Conservation (phyloP, 1,140 invertebrate species). For the Drosophila leontia region DNA sequence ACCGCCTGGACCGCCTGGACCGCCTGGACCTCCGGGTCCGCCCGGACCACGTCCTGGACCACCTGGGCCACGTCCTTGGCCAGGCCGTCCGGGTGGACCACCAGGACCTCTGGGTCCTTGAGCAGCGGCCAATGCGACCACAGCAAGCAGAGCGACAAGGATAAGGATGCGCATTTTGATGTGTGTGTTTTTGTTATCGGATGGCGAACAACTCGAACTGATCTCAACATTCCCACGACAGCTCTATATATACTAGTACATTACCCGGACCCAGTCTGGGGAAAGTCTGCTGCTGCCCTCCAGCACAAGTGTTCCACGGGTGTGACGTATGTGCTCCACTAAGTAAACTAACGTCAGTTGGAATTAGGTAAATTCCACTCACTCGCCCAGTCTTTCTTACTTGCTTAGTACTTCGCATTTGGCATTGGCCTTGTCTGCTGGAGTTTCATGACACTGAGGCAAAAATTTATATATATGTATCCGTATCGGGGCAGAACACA, state of each 20-base stretch:
- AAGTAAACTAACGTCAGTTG: conserved; percentile 33
- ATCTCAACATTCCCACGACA: not conserved
- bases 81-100: not conserved
- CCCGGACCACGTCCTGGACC: conserved; percentile 4
- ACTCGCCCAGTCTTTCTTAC: not conserved
- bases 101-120: conserved; percentile 35
- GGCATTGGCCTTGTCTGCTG: conserved; percentile 4
- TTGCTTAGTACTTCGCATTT: conserved; percentile 7
- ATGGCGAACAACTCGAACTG: conserved; percentile 37
- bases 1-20: conserved; percentile 9
- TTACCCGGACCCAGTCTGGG: not conserved
- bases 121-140: conserved; percentile 36
- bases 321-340: conserved; percentile 10
- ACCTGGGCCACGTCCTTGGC: conserved; percentile 1
- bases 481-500: not conserved
- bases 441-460: not conserved
- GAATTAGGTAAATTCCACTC: conserved; percentile 13
- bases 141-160: conserved; percentile 24
- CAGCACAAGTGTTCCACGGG: conserved; percentile 16
- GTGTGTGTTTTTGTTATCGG: conserved; percentile 10
- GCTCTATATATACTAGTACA: conserved; percentile 24
- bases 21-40: conserved; percentile 9
- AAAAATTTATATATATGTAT: not conserved
- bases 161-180: conserved; percentile 37
- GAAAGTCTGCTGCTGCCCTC: not conserved